Evolutionary conservation across 2,113 vertebrate genomes (phyloP), one percentile per base, ranked within the genome.

Genomic region (Chaetodon trifascialis): DNA sequence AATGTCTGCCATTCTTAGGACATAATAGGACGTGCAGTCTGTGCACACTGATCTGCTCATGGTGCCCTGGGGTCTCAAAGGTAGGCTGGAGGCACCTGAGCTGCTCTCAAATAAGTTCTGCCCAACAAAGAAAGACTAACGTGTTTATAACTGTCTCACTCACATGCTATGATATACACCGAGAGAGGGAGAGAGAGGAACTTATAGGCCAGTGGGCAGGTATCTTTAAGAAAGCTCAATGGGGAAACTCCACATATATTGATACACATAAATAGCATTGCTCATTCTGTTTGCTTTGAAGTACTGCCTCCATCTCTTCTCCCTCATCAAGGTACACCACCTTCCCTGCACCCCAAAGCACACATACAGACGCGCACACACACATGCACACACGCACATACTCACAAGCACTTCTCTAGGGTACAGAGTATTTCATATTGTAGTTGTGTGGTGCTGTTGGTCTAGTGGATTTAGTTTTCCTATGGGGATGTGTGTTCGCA

Each of bases 401-500:
- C 36, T 54, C 25, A 75, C 62, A 88, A 2, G 10, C 49, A 79
- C 51, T n/a, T 78, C 76, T 87, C 80, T 81, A 66, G 79, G 83
- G 80, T 80, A 49, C 47, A 60, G 66, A 80, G 72, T 60, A 79
- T 71, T 88, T 83, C 78, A 79, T 72, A 59, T 52, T 52, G 76
- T 77, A 80, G 63, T 75, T 86, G 73, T 77, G 80, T 64, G 71
- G 76, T 82, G 73, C 79, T 79, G 69, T 90, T 83, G 74, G 84
- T 83, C 56, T 59, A 23, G 79, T 85, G 83, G 86, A 87, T 87
- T 86, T 87, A 86, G 73, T 62, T 87, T 73, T 89, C 88, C 88
- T 80, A 8, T 90, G 84, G 89, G 89, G 77, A 83, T 49, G 76
- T 70, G 76, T 80, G 90, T 89, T 93, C 88, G 73, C 89, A 91